Percentiles rank a stretch among this genome's conserved stretches.
Conservation (phyloP, 2,797 vertebrate species). For the Hemitrygon akajei region DNA sequence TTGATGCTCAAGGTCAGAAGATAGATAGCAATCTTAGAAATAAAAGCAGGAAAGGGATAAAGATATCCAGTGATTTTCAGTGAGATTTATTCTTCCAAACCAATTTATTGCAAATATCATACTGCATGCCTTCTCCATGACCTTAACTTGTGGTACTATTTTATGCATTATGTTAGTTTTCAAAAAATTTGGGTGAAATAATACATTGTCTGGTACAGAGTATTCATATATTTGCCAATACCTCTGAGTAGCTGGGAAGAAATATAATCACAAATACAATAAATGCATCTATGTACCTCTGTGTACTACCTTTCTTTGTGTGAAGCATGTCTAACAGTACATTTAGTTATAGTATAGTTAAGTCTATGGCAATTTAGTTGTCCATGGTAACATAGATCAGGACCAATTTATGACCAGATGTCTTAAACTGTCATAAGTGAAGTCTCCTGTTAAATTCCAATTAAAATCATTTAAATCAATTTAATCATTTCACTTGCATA, state of each 20-base stretch:
- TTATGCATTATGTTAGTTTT: neutral
- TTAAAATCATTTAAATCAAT: no score
- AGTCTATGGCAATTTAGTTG: neutral
- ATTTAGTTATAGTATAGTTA: neutral
- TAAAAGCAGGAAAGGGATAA: neutral
- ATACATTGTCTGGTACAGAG: neutral
- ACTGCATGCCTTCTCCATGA: neutral
- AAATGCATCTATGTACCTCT: neutral
- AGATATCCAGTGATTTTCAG: neutral
- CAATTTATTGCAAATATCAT: neutral
- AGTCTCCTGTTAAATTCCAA: neutral
- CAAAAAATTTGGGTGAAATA: neutral
- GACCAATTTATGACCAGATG: neutral
- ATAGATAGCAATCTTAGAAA: neutral
- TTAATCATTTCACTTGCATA: no score
- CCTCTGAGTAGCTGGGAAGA: neutral
- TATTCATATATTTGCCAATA: neutral
- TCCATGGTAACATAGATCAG: no score
- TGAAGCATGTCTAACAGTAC: neutral
- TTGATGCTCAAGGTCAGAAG: neutral
- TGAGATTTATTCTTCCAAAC: neutral
- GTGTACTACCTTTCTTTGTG: neutral
- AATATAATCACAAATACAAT: neutral
- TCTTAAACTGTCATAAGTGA: neutral
- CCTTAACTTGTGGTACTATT: neutral